These are phyloP conservation scores for Monodelphis domestica DNA, from an alignment of 2,797 vertebrate genomes.

Conservation along the genomic window DNA sequence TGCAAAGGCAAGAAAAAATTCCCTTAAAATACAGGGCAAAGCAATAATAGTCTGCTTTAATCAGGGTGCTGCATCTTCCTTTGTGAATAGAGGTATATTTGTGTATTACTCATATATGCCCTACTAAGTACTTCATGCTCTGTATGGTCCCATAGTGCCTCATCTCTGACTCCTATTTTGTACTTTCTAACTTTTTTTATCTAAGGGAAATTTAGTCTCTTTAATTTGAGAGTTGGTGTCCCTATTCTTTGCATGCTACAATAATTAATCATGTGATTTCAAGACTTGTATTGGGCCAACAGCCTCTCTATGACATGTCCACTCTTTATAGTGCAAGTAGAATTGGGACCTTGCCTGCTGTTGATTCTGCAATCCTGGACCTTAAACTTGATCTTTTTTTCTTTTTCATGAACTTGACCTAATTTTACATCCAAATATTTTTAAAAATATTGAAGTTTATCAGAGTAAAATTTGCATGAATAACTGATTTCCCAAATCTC, in stretches of 20 bases:
- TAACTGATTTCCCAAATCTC: neutral
- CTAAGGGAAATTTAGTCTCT: conserved; percentile 64
- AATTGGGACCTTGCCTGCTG: too few species aligned
- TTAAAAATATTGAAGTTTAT: too few species aligned
- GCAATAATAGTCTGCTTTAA: neutral
- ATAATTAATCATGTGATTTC: neutral
- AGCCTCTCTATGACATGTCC: too few species aligned
- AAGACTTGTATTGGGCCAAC: neutral
- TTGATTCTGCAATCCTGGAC: too few species aligned
- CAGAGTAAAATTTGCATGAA: neutral
- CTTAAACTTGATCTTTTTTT: too few species aligned
- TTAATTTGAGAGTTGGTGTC: conserved; percentile 21
- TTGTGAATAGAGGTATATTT: neutral
- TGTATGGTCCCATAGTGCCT: conserved; percentile 33
- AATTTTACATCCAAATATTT: too few species aligned
- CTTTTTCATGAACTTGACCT: too few species aligned
- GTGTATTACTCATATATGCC: conserved; percentile 22
- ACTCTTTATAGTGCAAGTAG: too few species aligned
- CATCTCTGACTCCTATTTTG: neutral
- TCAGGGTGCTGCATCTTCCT: neutral
- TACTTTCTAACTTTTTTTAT: conserved; percentile 66
- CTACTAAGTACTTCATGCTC: neutral
- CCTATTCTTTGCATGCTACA: neutral
- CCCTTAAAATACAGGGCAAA: conserved; percentile 62
- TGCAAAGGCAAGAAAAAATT: conserved; percentile 64